Evolutionary conservation across 2,797 vertebrate species (phyloP).

Genomic region (Choloepus didactylus): DNA sequence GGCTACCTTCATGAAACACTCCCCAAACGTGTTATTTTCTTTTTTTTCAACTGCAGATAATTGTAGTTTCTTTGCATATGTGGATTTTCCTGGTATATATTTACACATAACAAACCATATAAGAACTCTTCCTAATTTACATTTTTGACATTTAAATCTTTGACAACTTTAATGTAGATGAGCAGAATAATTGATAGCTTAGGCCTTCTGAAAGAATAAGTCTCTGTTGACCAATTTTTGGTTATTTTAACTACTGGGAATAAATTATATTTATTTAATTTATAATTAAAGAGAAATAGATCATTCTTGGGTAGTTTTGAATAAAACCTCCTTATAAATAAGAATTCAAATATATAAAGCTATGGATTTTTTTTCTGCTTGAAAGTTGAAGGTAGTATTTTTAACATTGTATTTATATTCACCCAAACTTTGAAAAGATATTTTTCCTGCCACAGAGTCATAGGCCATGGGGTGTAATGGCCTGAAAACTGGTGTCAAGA

Average conservation of each 20-base stretch:
- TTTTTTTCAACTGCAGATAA: not conserved
- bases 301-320: not conserved
- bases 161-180: constrained; percentile 1
- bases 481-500: not conserved
- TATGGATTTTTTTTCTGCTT: not conserved
- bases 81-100: not conserved
- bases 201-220: not conserved
- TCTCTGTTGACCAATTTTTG: not conserved
- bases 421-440: not conserved
- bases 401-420: not conserved
- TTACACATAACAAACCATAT: not conserved
- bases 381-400: not conserved
- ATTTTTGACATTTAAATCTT: constrained; percentile 47
- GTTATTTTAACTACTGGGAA: not conserved
- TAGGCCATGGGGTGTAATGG: not conserved
- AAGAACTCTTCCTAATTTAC: not conserved
- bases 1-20: not conserved
- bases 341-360: constrained; percentile 13
- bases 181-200: not conserved
- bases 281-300: not conserved
- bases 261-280: not conserved
- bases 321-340: not conserved
- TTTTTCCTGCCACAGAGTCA: constrained; percentile 14
- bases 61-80: not conserved
- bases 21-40: not conserved